Evolutionary conservation across 1,140 invertebrate genomes (phyloP).

Genomic region (Monochamus saltuarius): DNA sequence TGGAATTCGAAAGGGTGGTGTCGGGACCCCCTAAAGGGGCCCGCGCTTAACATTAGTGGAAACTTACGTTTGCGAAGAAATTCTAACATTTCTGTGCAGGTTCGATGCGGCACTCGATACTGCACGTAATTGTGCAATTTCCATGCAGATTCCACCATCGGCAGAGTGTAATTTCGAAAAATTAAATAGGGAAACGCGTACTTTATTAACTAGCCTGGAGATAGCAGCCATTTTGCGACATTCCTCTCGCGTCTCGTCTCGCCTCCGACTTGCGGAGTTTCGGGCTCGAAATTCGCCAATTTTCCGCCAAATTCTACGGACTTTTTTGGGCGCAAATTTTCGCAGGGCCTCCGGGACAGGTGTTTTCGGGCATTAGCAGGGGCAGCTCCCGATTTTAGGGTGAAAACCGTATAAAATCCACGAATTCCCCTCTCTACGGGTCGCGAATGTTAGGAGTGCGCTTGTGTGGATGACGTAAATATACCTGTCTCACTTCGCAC

Average conservation of each 20-base stretch:
- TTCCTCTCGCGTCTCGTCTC: conserved; percentile 30
- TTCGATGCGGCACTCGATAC: too few relatives aligned
- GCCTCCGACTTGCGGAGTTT: conserved; percentile 37
- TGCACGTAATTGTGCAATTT: too few relatives aligned
- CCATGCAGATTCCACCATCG: too few relatives aligned
- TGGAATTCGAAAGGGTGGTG: too few relatives aligned
- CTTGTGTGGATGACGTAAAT: conserved; percentile 38
- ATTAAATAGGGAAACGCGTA: neutral
- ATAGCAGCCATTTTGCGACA: conserved; percentile 43
- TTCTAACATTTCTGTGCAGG: too few relatives aligned
- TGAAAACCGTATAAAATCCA: conserved; percentile 27
- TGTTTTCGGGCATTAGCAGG: neutral
- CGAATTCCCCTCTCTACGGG: conserved; percentile 25
- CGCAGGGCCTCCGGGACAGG: conserved; percentile 2
- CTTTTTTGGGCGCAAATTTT: conserved; percentile 29
- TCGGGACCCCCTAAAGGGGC: too few relatives aligned
- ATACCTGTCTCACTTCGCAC: conserved; percentile 22
- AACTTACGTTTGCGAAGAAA: too few relatives aligned
- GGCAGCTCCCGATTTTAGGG: conserved; percentile 20
- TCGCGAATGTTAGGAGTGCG: conserved; percentile 32
- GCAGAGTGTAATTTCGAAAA: too few relatives aligned
- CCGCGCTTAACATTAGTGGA: too few relatives aligned
- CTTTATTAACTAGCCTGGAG: conserved; percentile 16
- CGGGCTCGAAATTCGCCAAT: conserved; percentile 21
- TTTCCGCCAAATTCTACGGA: conserved; percentile 22